Conservation (phyloP, 2,797 vertebrate genomes). For the Rhinogobio ventralis region DNA sequence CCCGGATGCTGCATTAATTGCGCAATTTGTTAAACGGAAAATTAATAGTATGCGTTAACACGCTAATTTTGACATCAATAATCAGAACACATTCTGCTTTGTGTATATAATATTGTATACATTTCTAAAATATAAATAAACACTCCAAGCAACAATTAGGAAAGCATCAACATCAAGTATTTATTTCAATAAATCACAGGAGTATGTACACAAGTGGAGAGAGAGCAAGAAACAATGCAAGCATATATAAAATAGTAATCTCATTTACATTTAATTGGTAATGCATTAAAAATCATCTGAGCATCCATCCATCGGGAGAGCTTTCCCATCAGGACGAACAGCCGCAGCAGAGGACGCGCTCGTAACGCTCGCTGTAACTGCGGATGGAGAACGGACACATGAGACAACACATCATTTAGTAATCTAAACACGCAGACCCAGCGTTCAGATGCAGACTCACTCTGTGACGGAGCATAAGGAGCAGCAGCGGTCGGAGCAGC, state of each 20-base stretch:
- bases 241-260: conserved; percentile 66
- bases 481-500: conserved; percentile 77
- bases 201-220: conserved; percentile 64
- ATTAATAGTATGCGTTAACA: no score
- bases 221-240: conserved; percentile 28
- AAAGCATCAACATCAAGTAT: conserved; percentile 61
- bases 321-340: conserved; percentile 70
- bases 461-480: conserved; percentile 79
- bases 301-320: background rate
- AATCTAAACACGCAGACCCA: no score
- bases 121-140: no score
- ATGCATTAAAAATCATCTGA: conserved; percentile 19
- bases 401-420: no score
- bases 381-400: conserved; percentile 2
- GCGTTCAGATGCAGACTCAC: conserved; percentile 64
- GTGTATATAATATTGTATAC: no score
- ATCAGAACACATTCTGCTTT: no score
- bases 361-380: conserved; percentile 82
- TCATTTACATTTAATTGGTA: conserved; percentile 57
- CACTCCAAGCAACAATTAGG: conserved; percentile 35
- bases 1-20: no score
- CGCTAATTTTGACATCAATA: no score
- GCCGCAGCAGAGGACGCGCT: conserved; percentile 77
- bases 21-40: no score
- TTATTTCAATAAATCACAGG: conserved; percentile 68